Percentiles rank a stretch among this genome's conserved stretches.
Conservation (phyloP, 2,888 invertebrate genomes). For the Athripsodes cinereus region DNA sequence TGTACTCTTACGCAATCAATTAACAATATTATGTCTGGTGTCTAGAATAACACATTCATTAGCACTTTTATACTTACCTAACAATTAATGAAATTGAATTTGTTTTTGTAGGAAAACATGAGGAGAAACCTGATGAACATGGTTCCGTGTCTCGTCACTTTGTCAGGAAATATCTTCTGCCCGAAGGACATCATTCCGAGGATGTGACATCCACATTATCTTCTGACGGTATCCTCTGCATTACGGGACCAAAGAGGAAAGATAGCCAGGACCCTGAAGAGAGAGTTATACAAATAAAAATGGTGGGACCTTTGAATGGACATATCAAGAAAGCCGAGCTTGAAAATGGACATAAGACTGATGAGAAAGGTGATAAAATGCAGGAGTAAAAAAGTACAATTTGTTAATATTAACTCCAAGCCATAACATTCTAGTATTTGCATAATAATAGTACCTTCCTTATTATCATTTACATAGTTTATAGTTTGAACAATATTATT, state of each 20-base stretch:
- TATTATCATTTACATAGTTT: too few relatives aligned
- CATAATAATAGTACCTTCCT: too few relatives aligned
- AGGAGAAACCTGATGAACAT: constrained; percentile 68
- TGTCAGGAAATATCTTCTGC: constrained; percentile 65
- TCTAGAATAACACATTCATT: too few relatives aligned
- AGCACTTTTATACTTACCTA: too few relatives aligned
- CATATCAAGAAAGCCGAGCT: neutral
- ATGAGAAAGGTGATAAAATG: neutral
- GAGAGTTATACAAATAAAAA: constrained; percentile 2
- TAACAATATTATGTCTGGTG: too few relatives aligned
- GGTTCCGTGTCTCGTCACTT: constrained; percentile 70
- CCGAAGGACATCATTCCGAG: constrained; percentile 65
- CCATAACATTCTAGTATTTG: too few relatives aligned
- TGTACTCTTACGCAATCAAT: too few relatives aligned
- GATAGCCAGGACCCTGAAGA: constrained; percentile 35
- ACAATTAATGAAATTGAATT: too few relatives aligned
- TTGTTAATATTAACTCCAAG: too few relatives aligned
- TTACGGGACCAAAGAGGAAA: constrained; percentile 54
- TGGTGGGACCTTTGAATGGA: constrained; percentile 4
- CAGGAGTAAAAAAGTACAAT: too few relatives aligned
- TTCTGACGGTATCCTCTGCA: constrained; percentile 67
- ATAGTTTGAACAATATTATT: too few relatives aligned
- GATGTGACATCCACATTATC: constrained; percentile 66
- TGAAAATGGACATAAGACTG: neutral
- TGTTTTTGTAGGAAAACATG: constrained; percentile 56